Evolutionary conservation across 92 coral and sea anemone genomes (phyloP), one percentile per base, ranked within the genome.

Genomic region (Heteractis magnifica): DNA sequence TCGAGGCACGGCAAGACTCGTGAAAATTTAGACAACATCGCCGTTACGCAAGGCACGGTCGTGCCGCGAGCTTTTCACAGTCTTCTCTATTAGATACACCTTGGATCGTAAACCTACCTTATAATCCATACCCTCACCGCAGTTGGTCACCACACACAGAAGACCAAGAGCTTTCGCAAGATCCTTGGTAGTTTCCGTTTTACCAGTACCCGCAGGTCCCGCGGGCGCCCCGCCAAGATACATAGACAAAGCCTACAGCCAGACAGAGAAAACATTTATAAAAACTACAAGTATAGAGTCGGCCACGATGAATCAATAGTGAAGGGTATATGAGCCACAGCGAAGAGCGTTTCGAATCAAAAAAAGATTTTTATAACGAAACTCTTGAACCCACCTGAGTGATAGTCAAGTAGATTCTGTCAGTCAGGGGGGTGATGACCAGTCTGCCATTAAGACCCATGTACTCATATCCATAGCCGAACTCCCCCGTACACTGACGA

Each of bases 81-180:
- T 34, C 44, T 34, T 0, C 44, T 34, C 44, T 34, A 6, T 26
- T 3, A 9, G 11, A 18, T 58, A 26, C 55, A 13, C 2, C 53
- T 0, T 15, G 19, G 34, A 10, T 75, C 8, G 6, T 6, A 52
- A 49, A 49, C 70, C 4, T 65, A 95, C 98, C 98, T 95, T 95
- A 82, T 87, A 96, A 85, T 96, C 98, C 98, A 96, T 96, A 77
- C 98, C 98, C 60, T 96, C 98, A 48, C 98, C 98, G 64, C 98
- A 96, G 87, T 96, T 96, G 78, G 98, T 96, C 10, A 96, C 98
- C 2, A 95, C 98, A 85, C 98, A 95, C 78, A 96, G 91, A 20
- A 96, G 90, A 50, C 98, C 98, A 82, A 96, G 83, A 18, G 98
- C 98, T 79, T 96, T 96, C 8, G 98, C 98, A 81, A 96, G 86